Evolutionary conservation across 2,888 invertebrate genomes (phyloP), one percentile per base, ranked within the genome.

Genomic region (Vesta saturnalis): DNA sequence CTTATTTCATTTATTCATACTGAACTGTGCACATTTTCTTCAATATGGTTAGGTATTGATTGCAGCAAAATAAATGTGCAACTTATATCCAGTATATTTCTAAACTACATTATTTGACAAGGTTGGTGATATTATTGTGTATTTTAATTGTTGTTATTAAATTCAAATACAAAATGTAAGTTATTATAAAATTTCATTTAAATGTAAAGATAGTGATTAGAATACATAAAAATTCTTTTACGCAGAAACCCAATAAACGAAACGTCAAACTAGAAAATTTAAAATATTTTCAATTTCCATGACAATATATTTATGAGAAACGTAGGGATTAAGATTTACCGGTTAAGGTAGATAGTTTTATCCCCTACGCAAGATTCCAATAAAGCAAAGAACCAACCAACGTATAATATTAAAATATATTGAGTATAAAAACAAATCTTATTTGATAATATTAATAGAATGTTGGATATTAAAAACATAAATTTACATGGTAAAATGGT

Each of bases 401-500:
- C 8, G n/a, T n/a, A n/a, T n/a, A n/a, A 39, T 39, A 39, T 39
- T 39, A 39, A 39, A 39, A 39, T 39, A 39, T 39, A 39, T 39
- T 8, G 39, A 39, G 39, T 39, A 39, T 2, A n/a, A n/a, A 39
- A 10, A 23, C 4, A 8, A 23, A 23, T 23, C 8, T n/a, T 39
- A 39, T 6, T 2, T 6, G 39, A 39, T n/a, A n/a, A 39, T 39
- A 39, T 39, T 39, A 39, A 39, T 39, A 39, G 39, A 39, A 39
- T 39, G 39, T 39, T 39, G 2, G 39, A 39, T 39, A 39, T 39
- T 39, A 52, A 52, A 10, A 18, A 49, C 49, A 49, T 8, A 19
- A 52, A 21, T 19, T 52, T 52, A 18, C 46, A 65, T 60, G 21
- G 23, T 21, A 56, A 60, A 65, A 46, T n/a, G 3, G 58, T 64